Evolutionary conservation across 2,797 vertebrate species (phyloP).

Genomic region (Cyprinodon diabolis): DNA sequence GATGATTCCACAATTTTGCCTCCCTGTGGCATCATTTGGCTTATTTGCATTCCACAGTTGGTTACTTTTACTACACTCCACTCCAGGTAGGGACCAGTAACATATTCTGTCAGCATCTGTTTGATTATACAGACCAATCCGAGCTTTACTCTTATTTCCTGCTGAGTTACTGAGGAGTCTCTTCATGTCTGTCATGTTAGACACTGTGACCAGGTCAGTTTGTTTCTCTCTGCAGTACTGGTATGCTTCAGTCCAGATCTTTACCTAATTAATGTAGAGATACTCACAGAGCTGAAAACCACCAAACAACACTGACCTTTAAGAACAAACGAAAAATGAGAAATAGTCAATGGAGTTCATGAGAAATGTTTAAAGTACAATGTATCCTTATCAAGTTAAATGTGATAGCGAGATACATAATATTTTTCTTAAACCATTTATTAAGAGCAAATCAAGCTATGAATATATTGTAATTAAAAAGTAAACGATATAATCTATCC

Average conservation of each 20-base stretch:
- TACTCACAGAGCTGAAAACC: background rate
- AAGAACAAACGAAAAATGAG: background rate
- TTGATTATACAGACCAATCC: background rate
- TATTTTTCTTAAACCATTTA: too few species aligned
- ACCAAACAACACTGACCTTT: background rate
- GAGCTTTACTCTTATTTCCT: background rate
- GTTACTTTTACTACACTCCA: background rate
- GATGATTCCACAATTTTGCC: constrained; percentile 2
- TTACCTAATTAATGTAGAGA: background rate
- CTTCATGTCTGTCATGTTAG: too few species aligned
- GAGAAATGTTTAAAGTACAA: background rate
- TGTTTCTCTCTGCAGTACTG: too few species aligned
- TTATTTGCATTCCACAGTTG: background rate
- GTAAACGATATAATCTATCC: background rate
- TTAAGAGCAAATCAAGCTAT: background rate
- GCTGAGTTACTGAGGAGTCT: too few species aligned
- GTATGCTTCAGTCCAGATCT: background rate
- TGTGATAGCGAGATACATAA: too few species aligned
- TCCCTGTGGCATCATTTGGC: rapidly evolving
- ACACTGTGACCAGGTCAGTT: too few species aligned
- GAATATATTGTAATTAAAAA: background rate
- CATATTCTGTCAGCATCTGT: background rate
- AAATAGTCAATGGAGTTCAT: background rate
- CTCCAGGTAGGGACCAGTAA: constrained; percentile 43
- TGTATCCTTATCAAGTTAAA: background rate